Percentiles rank a stretch among this genome's conserved stretches.
Evolutionary conservation across 2,797 vertebrate genomes (phyloP).

Genomic region (Danio jaintianensis): DNA sequence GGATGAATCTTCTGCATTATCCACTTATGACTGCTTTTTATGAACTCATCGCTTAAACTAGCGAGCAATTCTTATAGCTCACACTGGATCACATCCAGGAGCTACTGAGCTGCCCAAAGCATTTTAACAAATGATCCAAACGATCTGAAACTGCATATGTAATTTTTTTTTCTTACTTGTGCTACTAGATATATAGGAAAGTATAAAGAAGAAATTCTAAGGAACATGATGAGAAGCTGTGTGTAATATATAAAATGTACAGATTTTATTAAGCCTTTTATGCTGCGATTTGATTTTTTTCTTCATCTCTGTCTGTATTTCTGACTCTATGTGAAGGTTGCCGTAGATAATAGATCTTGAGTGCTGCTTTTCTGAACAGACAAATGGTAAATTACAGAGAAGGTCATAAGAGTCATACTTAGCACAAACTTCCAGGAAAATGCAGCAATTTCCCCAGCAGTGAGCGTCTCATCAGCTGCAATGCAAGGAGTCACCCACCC

Average conservation of each 20-base stretch:
- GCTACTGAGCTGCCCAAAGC: constrained; percentile 22
- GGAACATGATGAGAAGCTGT: background rate
- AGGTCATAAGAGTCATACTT: constrained; percentile 58
- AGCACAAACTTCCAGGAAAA: constrained; percentile 61
- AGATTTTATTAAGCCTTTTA: background rate
- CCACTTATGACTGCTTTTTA: constrained; percentile 57
- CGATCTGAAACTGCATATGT: background rate
- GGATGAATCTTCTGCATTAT: constrained; percentile 57
- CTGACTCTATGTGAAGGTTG: constrained; percentile 14
- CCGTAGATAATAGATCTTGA: constrained; percentile 46
- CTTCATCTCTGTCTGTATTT: constrained; percentile 12
- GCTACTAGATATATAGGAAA: background rate
- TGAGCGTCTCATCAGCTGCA: constrained; percentile 78
- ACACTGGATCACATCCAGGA: constrained; percentile 11
- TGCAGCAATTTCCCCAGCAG: constrained; percentile 64
- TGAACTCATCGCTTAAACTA: constrained; percentile 57
- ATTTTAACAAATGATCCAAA: constrained; percentile 21
- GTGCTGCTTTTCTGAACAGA: constrained; percentile 43
- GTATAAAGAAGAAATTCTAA: background rate
- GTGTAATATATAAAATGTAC: background rate
- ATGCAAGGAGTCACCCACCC: constrained; percentile 74
- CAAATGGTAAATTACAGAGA: constrained; percentile 52
- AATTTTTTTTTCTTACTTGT: background rate
- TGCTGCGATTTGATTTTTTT: background rate
- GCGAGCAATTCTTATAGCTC: constrained; percentile 43